A percentile compares a stretch with the other conserved stretches of the same genome.
These are phyloP conservation scores for Puma concolor DNA, from an alignment of 2,113 vertebrate species.

Conservation along the genomic window DNA sequence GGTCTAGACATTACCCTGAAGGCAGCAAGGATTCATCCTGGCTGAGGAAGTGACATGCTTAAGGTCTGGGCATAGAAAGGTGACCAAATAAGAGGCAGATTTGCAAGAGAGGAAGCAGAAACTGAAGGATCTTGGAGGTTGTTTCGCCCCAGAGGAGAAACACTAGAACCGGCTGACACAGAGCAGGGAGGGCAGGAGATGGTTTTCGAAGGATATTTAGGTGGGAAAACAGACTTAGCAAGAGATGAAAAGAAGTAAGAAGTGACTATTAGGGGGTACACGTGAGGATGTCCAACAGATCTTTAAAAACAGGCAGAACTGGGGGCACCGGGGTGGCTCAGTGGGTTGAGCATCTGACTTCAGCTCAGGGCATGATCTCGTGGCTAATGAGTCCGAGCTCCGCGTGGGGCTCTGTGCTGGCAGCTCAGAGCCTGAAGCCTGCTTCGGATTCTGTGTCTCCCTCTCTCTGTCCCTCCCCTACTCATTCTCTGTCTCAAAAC, in stretches of 20 bases:
- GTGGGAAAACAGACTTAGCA: neutral
- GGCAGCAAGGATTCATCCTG: neutral
- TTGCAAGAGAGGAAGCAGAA: neutral
- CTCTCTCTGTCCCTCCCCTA: too few species aligned
- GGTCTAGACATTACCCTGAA: neutral
- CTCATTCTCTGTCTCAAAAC: too few species aligned
- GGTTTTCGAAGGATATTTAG: neutral
- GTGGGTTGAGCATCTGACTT: too few species aligned
- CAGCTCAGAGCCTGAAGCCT: too few species aligned
- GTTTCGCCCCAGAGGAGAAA: neutral
- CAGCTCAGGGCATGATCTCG: too few species aligned
- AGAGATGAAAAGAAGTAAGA: neutral
- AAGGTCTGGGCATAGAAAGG: neutral
- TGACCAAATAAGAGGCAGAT: neutral
- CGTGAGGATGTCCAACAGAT: neutral
- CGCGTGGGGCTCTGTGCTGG: too few species aligned
- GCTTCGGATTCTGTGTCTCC: too few species aligned
- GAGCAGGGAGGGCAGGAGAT: neutral
- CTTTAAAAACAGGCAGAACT: neutral
- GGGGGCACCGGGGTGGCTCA: too few species aligned
- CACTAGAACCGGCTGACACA: neutral
- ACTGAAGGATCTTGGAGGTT: neutral
- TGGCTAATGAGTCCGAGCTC: too few species aligned
- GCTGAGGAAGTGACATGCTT: neutral
- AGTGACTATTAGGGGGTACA: neutral